Evolutionary conservation across 2,888 invertebrate genomes (phyloP).

Genomic region (Agrochola lota): DNA sequence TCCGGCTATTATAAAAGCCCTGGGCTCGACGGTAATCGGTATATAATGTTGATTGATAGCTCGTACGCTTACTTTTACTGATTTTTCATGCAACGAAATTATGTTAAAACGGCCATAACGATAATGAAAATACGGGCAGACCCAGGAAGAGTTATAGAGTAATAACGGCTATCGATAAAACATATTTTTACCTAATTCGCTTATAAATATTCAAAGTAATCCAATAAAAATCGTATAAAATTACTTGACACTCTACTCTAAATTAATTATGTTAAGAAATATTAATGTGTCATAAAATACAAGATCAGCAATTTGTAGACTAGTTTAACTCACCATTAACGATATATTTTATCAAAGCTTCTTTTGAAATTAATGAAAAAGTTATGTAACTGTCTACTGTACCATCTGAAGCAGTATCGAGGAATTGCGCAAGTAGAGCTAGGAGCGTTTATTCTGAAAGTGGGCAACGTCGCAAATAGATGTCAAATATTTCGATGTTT

Average conservation of each 20-base stretch:
- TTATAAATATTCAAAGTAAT: constrained; percentile 65
- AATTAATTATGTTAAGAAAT: constrained; percentile 63
- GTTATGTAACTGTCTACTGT: background rate
- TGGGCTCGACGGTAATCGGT: constrained; percentile 78
- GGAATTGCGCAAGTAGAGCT: background rate
- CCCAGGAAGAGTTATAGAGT: constrained; percentile 73
- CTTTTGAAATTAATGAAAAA: constrained; percentile 10
- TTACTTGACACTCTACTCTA: constrained; percentile 44
- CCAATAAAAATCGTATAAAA: constrained; percentile 58
- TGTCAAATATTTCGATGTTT: too few relatives aligned
- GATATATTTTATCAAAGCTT: constrained; percentile 24
- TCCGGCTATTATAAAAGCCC: constrained; percentile 78
- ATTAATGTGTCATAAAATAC: constrained; percentile 58
- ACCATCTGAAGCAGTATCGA: background rate
- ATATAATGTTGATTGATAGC: constrained; percentile 86
- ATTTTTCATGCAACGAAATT: constrained; percentile 81
- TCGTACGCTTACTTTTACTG: constrained; percentile 77
- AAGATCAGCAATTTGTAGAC: constrained; percentile 45
- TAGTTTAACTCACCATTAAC: constrained; percentile 28
- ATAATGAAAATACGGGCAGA: constrained; percentile 75
- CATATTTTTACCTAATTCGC: constrained; percentile 67
- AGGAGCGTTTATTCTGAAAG: too few relatives aligned
- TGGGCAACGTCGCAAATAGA: too few relatives aligned
- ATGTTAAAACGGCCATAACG: constrained; percentile 77
- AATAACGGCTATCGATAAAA: constrained; percentile 72